Conservation (phyloP, 2,888 invertebrate genomes). For the Caenorhabditis sp. region DNA sequence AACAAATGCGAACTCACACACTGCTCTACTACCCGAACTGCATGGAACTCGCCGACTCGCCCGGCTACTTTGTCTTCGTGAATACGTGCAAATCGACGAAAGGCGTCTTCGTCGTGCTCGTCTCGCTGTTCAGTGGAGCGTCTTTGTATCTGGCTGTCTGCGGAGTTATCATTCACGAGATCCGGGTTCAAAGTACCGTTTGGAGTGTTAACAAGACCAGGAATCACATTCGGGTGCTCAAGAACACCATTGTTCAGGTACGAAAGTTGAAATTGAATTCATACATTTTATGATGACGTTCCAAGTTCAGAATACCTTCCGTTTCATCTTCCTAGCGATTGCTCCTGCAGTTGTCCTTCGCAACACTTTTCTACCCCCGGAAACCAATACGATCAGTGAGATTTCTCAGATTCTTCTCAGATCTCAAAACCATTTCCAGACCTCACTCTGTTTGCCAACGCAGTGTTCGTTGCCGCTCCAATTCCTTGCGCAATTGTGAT, state of each 20-base stretch:
- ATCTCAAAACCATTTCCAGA: too few relatives aligned
- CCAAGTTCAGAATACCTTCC: slow-evolving; percentile 22
- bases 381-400: slow-evolving; percentile 31
- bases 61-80: slow-evolving; percentile 42
- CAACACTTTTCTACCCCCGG: slow-evolving; percentile 26
- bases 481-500: slow-evolving; percentile 42
- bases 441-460: slow-evolving; percentile 5
- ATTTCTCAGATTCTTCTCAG: not conserved
- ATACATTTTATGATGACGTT: too few relatives aligned
- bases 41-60: not conserved
- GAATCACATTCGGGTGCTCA: slow-evolving; percentile 40
- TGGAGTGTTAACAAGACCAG: slow-evolving; percentile 31
- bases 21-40: slow-evolving; percentile 36
- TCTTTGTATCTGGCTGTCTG: slow-evolving; percentile 24
- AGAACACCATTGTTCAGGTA: slow-evolving; percentile 38
- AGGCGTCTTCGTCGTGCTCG: slow-evolving; percentile 29
- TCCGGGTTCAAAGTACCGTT: slow-evolving; percentile 30
- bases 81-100: slow-evolving; percentile 42
- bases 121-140: slow-evolving; percentile 33
- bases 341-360: slow-evolving; percentile 34
- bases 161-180: slow-evolving; percentile 38
- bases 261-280: too few relatives aligned
- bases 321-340: slow-evolving; percentile 23
- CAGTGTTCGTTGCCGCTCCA: slow-evolving; percentile 35
- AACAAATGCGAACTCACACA: slow-evolving; percentile 24